phyloP scores from a whole-genome alignment of 2,888 invertebrate species.

The Stenodera caucasica region DNA sequence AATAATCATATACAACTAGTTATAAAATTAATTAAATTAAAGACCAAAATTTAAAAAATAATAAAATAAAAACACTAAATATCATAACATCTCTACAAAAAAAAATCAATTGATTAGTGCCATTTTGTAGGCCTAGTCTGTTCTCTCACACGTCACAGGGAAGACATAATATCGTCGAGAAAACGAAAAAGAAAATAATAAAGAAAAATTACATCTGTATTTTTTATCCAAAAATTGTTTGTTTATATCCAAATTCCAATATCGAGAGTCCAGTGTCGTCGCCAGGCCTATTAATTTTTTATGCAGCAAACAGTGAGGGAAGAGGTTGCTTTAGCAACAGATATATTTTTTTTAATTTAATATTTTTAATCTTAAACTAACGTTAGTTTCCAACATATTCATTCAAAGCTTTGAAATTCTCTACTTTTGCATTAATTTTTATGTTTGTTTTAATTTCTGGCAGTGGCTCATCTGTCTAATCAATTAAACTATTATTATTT shows the following conservation, averaged over 20 bases:
- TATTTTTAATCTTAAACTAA: conserved; percentile 27
- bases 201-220: conserved; percentile 36
- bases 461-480: conserved; percentile 28
- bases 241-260: conserved; percentile 47
- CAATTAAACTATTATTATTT: too few species aligned
- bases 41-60: not conserved
- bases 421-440: conserved; percentile 16
- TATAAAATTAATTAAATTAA: conserved; percentile 21
- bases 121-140: conserved; percentile 50
- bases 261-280: conserved; percentile 56
- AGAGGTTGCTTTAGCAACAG: conserved; percentile 47
- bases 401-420: conserved; percentile 20
- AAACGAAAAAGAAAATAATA: conserved; percentile 4
- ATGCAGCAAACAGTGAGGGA: conserved; percentile 59
- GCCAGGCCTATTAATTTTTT: conserved; percentile 55
- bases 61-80: conserved; percentile 29
- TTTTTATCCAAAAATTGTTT: conserved; percentile 21
- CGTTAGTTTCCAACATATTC: conserved; percentile 40
- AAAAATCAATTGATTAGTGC: conserved; percentile 44
- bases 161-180: conserved; percentile 49
- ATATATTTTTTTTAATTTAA: conserved; percentile 26
- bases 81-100: conserved; percentile 53
- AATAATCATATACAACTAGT: conserved; percentile 35
- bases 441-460: conserved; percentile 20
- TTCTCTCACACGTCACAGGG: conserved; percentile 39